Conservation (phyloP, 2,888 invertebrate species). For the Nomada ruficornis region DNA sequence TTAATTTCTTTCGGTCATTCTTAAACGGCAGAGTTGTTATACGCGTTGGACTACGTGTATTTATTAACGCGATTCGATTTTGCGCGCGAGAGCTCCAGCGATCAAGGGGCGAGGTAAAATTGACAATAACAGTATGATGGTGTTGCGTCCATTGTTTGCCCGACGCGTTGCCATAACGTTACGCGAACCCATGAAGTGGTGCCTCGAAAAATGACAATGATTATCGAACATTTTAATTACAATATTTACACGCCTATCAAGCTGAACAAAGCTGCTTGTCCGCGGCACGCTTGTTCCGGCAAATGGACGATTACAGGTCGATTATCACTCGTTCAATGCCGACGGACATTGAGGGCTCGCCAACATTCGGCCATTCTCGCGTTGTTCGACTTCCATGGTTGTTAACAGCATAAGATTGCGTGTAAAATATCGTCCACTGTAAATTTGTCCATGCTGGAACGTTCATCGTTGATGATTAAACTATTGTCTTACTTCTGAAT, state of each 20-base stretch:
- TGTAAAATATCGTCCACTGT: slow-evolving; percentile 17
- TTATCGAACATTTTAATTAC: slow-evolving; percentile 60
- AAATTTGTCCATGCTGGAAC: background rate
- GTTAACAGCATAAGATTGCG: slow-evolving; percentile 27
- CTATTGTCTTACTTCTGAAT: background rate
- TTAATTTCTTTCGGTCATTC: background rate
- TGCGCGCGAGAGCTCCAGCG: slow-evolving; percentile 6
- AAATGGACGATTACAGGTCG: slow-evolving; percentile 57
- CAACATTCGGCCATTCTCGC: background rate
- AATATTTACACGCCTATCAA: slow-evolving; percentile 57
- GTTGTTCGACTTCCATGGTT: slow-evolving; percentile 23
- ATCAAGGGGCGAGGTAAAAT: slow-evolving; percentile 43
- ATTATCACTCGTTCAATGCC: slow-evolving; percentile 44
- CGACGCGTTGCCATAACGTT: slow-evolving; percentile 44
- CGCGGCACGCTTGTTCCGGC: slow-evolving; percentile 37
- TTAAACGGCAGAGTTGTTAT: background rate
- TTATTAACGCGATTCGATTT: slow-evolving; percentile 34
- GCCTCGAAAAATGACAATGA: slow-evolving; percentile 58
- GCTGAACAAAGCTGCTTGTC: slow-evolving; percentile 55
- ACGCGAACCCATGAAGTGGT: slow-evolving; percentile 38
- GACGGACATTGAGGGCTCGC: slow-evolving; percentile 40
- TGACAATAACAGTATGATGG: slow-evolving; percentile 44
- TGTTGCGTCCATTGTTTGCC: slow-evolving; percentile 40
- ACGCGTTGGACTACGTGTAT: slow-evolving; percentile 10
- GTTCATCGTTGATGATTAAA: slow-evolving; percentile 5